phyloP scores from a whole-genome alignment of 2,113 vertebrate species.

The Eclectus roratus region DNA sequence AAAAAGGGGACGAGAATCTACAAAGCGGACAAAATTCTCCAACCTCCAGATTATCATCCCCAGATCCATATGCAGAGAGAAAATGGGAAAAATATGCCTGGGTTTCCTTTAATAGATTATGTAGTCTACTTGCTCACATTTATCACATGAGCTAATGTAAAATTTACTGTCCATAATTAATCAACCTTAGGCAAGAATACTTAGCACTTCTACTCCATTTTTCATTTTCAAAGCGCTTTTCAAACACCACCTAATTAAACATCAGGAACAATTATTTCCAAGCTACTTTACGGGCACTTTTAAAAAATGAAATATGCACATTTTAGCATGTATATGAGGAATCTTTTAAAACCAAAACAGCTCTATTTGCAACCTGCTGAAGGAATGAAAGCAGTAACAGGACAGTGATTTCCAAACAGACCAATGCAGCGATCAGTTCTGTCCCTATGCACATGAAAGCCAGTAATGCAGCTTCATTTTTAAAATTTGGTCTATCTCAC shows the following conservation, averaged over 20 bases:
- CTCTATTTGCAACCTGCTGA: neutral
- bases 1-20: neutral
- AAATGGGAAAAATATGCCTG: neutral
- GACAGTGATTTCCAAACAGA: neutral
- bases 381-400: neutral
- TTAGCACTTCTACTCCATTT: constrained; percentile 50
- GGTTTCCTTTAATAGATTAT: constrained; percentile 24
- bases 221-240: constrained; percentile 63
- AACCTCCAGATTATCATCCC: neutral
- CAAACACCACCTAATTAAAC: constrained; percentile 64
- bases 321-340: constrained; percentile 2
- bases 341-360: constrained; percentile 19
- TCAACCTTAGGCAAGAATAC: constrained; percentile 59
- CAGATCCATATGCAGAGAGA: neutral
- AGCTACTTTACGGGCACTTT: constrained; percentile 14
- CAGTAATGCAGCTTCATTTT: neutral
- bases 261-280: constrained; percentile 57
- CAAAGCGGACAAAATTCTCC: neutral
- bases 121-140: neutral
- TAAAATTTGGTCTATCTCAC: neutral
- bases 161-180: constrained; percentile 60
- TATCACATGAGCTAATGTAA: constrained; percentile 32
- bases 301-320: constrained; percentile 29
- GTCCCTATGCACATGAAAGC: neutral
- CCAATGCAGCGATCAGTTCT: neutral